Percentiles rank a stretch among this genome's conserved stretches.
These are phyloP conservation scores for Todiramphus saurophagus DNA, from an alignment of 2,113 vertebrate genomes.

Conservation along the genomic window DNA sequence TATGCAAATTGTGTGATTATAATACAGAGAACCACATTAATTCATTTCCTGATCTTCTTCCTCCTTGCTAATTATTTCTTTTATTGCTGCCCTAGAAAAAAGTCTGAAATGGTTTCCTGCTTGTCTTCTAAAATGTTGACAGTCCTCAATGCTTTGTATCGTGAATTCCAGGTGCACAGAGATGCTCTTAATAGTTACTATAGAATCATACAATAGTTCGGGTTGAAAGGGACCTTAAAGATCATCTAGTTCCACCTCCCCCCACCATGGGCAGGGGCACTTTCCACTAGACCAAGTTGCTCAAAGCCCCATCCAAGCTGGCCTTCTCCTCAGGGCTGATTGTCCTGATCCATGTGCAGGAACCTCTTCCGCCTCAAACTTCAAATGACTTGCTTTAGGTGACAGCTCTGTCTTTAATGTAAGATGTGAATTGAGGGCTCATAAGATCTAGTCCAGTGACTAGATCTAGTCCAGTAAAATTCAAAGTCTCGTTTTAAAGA, in stretches of 20 bases:
- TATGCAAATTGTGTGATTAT: not conserved
- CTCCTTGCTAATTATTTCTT: constrained; percentile 21
- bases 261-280: not conserved
- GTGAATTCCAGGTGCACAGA: not conserved
- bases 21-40: not conserved
- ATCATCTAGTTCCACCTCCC: not conserved
- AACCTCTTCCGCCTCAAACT: not conserved
- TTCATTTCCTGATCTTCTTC: not conserved
- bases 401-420: not conserved
- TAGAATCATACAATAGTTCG: not conserved
- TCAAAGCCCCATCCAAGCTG: not conserved
- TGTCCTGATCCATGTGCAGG: not conserved
- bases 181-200: not conserved
- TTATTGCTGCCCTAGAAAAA: constrained; percentile 37
- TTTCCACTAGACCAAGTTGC: not conserved
- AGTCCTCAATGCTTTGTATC: not conserved
- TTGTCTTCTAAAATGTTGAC: not conserved
- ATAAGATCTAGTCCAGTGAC: not conserved
- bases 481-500: not conserved
- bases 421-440: not conserved
- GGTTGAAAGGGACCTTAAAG: not conserved
- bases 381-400: not conserved
- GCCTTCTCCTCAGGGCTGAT: not conserved
- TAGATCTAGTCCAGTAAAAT: not conserved
- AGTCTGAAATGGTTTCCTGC: constrained; percentile 31